Evolutionary conservation across 2,888 invertebrate genomes (phyloP), one percentile per base, ranked within the genome.

Genomic region (Papilio demoleus): DNA sequence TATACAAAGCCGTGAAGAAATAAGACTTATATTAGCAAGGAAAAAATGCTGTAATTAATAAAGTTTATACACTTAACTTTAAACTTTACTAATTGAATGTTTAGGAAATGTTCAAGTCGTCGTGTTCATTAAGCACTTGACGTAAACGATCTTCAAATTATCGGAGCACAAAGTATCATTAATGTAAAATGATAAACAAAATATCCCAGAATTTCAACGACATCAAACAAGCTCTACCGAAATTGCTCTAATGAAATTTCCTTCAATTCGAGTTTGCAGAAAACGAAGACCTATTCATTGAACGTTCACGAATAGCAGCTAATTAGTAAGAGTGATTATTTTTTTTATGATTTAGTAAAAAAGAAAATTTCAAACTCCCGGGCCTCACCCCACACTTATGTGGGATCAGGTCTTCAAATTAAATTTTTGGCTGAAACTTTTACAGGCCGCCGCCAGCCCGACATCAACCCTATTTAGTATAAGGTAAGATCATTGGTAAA

Each of bases 191-290:
- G 47, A 47, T 47, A 47, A 47, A 47, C 47, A 47, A 47, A 47
- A 47, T 47, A 9, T 38, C 31, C 6, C 24, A 5, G 47, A 61
- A 58, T 58, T 31, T 58, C 27, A 36, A 61, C n/a, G 42, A 31
- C 34, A 63, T 47, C 11, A 62, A 27, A 61, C 61, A 42, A 61
- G 45, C 45, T 40, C 17, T 38, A 31, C 17, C 61, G 11, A 27
- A 61, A 61, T 61, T 61, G 61, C 45, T 31, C 19, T 61, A 61
- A 45, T 42, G 61, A 31, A 61, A 61, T 42, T 42, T 45, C 27
- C 40, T 45, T 61, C n/a, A 36, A 38, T 60, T 40, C 36, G 38
- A 14, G 19, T 6, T 60, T 24, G 40, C 22, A 38, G 19, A 38
- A 53, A 53, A 53, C 24, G 53, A 53, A 53, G 53, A 53, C 27